phyloP scores from a whole-genome alignment of 2,113 vertebrate genomes.

The Amphiprion percula region DNA sequence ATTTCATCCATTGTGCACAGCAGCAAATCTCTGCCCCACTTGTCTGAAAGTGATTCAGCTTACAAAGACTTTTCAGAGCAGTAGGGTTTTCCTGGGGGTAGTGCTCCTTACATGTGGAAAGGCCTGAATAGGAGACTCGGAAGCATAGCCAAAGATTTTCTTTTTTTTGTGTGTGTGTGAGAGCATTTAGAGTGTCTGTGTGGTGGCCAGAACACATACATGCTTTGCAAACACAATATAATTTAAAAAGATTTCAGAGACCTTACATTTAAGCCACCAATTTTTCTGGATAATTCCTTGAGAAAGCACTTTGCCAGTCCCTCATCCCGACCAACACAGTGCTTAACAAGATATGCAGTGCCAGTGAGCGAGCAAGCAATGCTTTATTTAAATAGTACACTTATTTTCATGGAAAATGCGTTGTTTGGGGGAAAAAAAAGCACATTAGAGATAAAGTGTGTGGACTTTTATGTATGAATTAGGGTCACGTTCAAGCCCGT shows the following conservation, averaged over 20 bases:
- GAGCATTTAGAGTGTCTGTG: constrained; percentile 49
- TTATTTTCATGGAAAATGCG: not conserved
- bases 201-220: constrained; percentile 40
- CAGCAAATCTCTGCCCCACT: constrained; percentile 68
- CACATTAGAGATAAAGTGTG: too few species aligned
- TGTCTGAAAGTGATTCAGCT: constrained; percentile 72
- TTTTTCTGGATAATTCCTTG: constrained; percentile 40
- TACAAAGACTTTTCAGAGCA: constrained; percentile 63
- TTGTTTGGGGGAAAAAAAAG: not conserved
- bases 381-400: not conserved
- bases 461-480: too few species aligned
- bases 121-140: constrained; percentile 47
- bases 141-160: constrained; percentile 45
- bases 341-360: not conserved
- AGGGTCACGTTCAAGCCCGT: too few species aligned
- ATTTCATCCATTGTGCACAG: constrained; percentile 75
- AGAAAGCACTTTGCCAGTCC: constrained; percentile 23
- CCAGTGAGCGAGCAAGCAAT: not conserved
- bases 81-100: constrained; percentile 56
- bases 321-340: constrained; percentile 3
- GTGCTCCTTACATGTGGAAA: constrained; percentile 43
- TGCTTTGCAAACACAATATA: constrained; percentile 28
- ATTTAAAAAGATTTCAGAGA: constrained; percentile 29
- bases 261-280: constrained; percentile 37
- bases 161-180: constrained; percentile 25